Conservation (phyloP, 2,113 vertebrate genomes). For the Sylvietta virens region DNA sequence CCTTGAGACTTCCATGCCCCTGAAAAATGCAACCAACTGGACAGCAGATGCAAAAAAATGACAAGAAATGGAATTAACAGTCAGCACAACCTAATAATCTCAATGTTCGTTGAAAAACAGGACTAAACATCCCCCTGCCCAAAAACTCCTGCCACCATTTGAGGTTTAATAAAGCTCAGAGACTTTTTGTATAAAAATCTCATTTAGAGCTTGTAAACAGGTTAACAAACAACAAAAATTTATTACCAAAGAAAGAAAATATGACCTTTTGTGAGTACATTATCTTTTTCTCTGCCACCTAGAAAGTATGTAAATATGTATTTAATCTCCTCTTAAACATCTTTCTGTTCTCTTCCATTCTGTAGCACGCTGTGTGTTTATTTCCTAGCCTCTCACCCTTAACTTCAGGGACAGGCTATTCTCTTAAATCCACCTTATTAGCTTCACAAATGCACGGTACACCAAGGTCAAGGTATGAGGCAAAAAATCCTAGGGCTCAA, state of each 20-base stretch:
- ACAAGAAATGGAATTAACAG: neutral
- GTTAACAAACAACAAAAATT: neutral
- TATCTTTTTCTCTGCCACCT: neutral
- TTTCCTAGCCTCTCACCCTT: neutral
- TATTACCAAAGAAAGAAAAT: neutral
- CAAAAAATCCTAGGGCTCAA: slow-evolving; percentile 1
- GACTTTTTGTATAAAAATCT: neutral
- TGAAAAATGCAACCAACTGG: neutral
- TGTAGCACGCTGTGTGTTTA: neutral
- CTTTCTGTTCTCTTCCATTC: neutral
- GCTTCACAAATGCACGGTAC: neutral
- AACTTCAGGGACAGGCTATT: neutral
- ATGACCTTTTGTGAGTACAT: neutral
- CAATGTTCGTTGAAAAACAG: neutral
- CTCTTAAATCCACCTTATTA: slow-evolving; percentile 27
- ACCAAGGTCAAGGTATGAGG: neutral
- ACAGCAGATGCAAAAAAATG: neutral
- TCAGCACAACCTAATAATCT: neutral
- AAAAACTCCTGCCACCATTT: neutral
- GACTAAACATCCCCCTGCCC: neutral
- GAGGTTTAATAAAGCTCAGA: neutral
- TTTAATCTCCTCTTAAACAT: neutral
- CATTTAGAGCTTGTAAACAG: neutral
- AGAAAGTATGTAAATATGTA: neutral
- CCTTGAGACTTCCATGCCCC: neutral